A percentile compares a stretch with the other conserved stretches of the same genome.
phyloP scores from a whole-genome alignment of 2,113 vertebrate genomes.

The Bombycilla garrulus region DNA sequence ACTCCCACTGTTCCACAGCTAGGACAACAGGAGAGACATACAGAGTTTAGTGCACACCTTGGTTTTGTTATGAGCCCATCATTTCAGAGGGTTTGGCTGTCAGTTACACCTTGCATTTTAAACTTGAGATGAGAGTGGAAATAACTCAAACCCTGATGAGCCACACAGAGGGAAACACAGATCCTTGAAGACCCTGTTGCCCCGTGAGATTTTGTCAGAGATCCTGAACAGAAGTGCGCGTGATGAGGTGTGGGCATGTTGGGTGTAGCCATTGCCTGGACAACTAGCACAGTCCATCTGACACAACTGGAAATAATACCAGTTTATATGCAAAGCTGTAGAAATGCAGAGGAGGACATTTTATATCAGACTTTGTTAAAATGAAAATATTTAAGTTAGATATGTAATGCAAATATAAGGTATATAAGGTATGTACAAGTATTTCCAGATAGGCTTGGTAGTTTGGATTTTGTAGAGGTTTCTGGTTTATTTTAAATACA shows the following conservation, averaged over 20 bases:
- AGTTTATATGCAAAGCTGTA: background rate
- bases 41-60: background rate
- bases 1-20: background rate
- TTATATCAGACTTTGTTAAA: background rate
- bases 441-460: background rate
- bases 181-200: background rate
- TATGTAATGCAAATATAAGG: background rate
- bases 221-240: background rate
- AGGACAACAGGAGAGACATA: background rate
- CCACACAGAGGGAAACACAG: background rate
- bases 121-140: background rate
- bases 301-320: background rate
- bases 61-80: background rate
- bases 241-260: background rate
- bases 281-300: background rate
- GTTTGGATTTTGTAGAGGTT: background rate
- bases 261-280: background rate
- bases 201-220: background rate
- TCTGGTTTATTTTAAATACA: background rate
- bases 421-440: background rate
- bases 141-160: background rate
- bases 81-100: background rate
- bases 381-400: background rate
- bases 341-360: background rate
- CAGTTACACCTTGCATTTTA: rapidly evolving